Evolutionary conservation across 2,113 vertebrate species (phyloP).

Genomic region (Ciconia maguari): DNA sequence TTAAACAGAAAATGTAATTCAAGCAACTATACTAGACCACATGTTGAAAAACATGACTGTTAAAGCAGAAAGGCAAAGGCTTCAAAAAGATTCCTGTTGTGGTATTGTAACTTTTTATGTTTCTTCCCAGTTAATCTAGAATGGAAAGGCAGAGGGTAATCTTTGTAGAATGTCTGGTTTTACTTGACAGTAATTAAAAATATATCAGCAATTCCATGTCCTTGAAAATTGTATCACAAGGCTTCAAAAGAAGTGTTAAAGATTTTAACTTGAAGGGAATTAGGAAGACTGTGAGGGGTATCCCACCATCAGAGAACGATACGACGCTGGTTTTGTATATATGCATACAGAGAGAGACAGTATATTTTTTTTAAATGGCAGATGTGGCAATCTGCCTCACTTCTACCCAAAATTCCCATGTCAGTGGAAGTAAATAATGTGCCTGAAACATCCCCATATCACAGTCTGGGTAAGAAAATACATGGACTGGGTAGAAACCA

Average conservation of each 20-base stretch:
- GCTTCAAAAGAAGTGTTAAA: constrained; percentile 20
- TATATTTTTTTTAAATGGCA: not conserved
- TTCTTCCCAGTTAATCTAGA: constrained; percentile 8
- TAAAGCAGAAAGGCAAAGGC: constrained; percentile 79
- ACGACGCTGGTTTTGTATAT: not conserved
- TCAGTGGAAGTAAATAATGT: not conserved
- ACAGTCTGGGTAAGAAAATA: not conserved
- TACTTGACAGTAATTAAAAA: constrained; percentile 26
- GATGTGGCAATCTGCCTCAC: not conserved
- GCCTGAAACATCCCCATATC: not conserved
- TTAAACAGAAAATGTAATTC: constrained; percentile 82
- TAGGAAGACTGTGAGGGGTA: not conserved
- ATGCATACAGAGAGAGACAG: not conserved
- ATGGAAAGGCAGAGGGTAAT: not conserved
- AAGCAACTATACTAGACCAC: constrained; percentile 86
- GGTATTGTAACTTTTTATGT: constrained; percentile 50
- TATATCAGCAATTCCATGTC: not conserved
- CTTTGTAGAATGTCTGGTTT: not conserved
- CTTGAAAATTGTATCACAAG: not conserved
- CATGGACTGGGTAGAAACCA: not conserved
- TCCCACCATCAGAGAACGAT: not conserved
- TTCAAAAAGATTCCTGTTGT: constrained; percentile 68
- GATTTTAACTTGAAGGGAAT: not conserved
- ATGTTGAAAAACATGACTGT: constrained; percentile 85
- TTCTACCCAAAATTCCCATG: not conserved